Conservation (phyloP, 2,888 invertebrate genomes). For the Nebria brevicollis region DNA sequence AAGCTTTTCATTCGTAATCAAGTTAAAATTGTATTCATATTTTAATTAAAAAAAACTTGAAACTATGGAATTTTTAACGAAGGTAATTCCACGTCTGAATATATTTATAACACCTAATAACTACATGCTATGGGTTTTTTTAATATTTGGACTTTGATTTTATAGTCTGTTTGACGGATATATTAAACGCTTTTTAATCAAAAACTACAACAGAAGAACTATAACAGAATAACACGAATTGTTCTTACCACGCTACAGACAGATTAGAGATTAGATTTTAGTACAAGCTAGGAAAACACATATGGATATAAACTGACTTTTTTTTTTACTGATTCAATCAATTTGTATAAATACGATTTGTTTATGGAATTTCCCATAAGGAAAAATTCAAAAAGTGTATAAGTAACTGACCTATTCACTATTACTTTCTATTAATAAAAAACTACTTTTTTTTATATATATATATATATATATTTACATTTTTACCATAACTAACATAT, state of each 20-base stretch:
- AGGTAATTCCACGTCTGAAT: neutral
- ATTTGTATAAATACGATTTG: neutral
- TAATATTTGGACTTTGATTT: neutral
- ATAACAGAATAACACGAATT: too few species aligned
- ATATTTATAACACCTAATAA: neutral
- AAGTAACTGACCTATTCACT: conserved; percentile 28
- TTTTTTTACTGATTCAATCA: too few species aligned
- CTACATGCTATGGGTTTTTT: neutral
- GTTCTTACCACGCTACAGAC: too few species aligned
- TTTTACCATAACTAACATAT: conserved; percentile 28
- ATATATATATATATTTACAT: conserved; percentile 30
- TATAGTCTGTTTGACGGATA: neutral
- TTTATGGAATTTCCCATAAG: conserved; percentile 21
- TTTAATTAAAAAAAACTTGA: neutral
- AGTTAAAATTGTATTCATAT: too few species aligned
- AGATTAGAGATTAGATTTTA: too few species aligned
- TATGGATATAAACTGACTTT: too few species aligned
- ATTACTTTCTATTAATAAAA: conserved; percentile 29
- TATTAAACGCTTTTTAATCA: too few species aligned
- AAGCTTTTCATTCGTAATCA: too few species aligned
- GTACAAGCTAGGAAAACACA: too few species aligned
- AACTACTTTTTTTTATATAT: conserved; percentile 11
- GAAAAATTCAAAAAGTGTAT: conserved; percentile 9
- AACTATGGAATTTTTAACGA: neutral
- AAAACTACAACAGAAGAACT: too few species aligned